Conservation (phyloP, 2,797 vertebrate genomes). For the Paratrypauchen microcephalus region DNA sequence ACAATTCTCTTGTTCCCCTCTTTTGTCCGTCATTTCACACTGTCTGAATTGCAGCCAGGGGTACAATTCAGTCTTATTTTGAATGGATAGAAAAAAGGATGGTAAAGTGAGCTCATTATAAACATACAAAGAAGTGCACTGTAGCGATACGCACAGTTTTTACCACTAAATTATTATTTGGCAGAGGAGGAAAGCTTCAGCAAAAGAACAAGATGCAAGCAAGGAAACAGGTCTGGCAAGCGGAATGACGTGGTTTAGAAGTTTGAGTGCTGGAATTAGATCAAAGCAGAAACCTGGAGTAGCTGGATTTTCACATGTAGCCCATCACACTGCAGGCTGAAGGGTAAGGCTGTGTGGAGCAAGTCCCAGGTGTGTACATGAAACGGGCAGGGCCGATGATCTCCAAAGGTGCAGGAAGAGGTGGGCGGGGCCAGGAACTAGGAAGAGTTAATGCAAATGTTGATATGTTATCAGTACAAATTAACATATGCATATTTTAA, state of each 20-base stretch:
- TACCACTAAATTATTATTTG: background rate
- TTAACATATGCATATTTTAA: too few species aligned
- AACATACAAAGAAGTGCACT: background rate
- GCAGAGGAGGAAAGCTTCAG: background rate
- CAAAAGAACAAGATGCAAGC: background rate
- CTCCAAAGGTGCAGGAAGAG: background rate
- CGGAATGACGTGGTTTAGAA: background rate
- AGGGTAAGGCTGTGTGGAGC: background rate
- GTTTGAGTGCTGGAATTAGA: conserved; percentile 2
- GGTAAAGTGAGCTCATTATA: background rate
- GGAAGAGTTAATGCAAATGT: background rate
- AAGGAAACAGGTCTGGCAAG: background rate
- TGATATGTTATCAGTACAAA: too few species aligned
- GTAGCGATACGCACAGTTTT: background rate
- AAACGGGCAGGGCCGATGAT: background rate
- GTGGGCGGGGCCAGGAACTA: background rate
- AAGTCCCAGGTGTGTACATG: background rate
- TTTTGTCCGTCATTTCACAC: too few species aligned
- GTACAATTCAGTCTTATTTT: too few species aligned
- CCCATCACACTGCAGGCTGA: background rate
- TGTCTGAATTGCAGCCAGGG: too few species aligned
- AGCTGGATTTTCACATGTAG: background rate
- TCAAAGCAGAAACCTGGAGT: background rate
- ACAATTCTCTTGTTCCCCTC: too few species aligned
- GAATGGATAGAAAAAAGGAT: too few species aligned